Evolutionary conservation across 2,113 vertebrate species (phyloP), one percentile per base, ranked within the genome.

Genomic region (Chaenocephalus aceratus): DNA sequence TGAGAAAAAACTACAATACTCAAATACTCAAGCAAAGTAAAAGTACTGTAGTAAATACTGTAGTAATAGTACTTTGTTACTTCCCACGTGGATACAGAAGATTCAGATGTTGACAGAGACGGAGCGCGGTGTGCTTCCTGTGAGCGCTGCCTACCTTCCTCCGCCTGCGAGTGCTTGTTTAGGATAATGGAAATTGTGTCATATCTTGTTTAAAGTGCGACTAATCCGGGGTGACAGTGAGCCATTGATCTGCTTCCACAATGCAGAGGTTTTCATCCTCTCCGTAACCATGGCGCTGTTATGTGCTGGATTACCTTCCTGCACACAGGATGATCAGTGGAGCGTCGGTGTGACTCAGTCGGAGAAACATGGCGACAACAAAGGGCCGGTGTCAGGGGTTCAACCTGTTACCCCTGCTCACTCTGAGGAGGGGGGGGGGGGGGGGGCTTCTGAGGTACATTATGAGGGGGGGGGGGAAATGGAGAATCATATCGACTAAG

Each of bases 131-230:
- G 8, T 49, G 54, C 58, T 54, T 72, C 45, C 48, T 46, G 16
- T n/a, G 68, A 75, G 57, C 12, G n/a, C 54, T 36, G 45, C 60
- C n/a, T n/a, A 80, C 80, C 82, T 88, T 71, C 77, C 34, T 66
- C 63, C 75, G 45, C 58, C 77, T 3, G 51, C 72, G 73, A 78
- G 64, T 64, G 83, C 82, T 90, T 85, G 91, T 88, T 94, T 92
- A 79, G 69, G 90, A 87, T 93, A 93, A 92, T 93, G 93, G 91
- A 88, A 93, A 94, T 89, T 86, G 84, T 93, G 90, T 94, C 91
- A 91, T 92, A 93, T 94, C 90, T 93, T 91, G 91, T 93, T 93
- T 89, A 92, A 92, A 92, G 90, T 90, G 86, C 54, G 45, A 84
- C 91, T 92, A 94, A 94, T 94, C 90, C 85, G 15, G 76, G 80